phyloP scores from a whole-genome alignment of 2,888 invertebrate genomes.

The Mimas tiliae region DNA sequence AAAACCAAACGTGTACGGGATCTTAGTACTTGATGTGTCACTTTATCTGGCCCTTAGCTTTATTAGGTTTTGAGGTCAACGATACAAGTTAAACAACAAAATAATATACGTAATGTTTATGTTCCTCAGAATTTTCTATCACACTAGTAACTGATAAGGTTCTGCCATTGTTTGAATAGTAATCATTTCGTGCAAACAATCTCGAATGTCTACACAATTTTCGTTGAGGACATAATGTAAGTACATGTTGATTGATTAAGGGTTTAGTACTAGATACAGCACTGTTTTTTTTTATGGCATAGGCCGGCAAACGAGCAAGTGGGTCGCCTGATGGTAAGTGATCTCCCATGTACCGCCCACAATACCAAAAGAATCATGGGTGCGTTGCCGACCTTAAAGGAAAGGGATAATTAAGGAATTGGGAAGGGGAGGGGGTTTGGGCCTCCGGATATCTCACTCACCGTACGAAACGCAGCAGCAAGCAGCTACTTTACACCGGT shows the following conservation, averaged over 20 bases:
- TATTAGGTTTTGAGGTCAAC: not conserved
- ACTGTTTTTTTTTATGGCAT: no score
- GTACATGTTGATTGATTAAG: not conserved
- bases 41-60: not conserved
- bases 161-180: conserved; percentile 12
- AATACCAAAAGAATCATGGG: no score
- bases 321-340: no score
- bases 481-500: no score
- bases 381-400: no score
- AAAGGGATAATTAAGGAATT: no score
- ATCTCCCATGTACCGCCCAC: no score
- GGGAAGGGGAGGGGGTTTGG: no score
- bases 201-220: conserved; percentile 17
- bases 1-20: not conserved
- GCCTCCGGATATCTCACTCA: no score
- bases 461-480: no score
- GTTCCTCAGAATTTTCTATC: not conserved
- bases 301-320: no score
- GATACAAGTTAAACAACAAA: not conserved
- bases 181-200: conserved; percentile 2
- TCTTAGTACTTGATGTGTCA: no score
- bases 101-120: not conserved
- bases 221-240: not conserved
- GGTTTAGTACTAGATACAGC: not conserved
- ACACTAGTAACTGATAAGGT: conserved; percentile 3